These are phyloP conservation scores for Automeris io DNA, from an alignment of 2,888 invertebrate genomes.

Conservation along the genomic window DNA sequence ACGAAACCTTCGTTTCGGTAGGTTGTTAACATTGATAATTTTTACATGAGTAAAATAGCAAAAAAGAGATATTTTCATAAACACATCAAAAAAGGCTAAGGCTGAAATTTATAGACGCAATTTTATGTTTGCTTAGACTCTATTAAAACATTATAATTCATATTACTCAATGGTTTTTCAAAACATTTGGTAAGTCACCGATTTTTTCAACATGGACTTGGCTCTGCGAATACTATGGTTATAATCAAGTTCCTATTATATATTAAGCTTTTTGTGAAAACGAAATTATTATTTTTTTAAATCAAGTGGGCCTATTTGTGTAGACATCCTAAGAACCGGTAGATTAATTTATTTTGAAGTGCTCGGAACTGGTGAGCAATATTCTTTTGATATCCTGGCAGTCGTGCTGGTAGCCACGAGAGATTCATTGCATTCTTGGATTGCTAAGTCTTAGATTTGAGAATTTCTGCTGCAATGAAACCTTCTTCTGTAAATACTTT, in stretches of 20 bases:
- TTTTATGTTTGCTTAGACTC: too few relatives aligned
- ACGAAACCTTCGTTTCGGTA: conserved; percentile 62
- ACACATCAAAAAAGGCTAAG: too few relatives aligned
- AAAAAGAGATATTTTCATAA: background rate
- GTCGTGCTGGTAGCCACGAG: conserved; percentile 15
- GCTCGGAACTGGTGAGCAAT: conserved; percentile 15
- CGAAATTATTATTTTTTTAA: too few relatives aligned
- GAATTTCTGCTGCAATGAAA: conserved; percentile 17
- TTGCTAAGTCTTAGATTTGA: conserved; percentile 15
- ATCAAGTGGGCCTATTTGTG: conserved; percentile 15
- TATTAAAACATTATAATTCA: too few relatives aligned
- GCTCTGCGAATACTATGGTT: too few relatives aligned
- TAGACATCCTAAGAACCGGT: conserved; percentile 14
- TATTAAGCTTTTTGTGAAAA: too few relatives aligned
- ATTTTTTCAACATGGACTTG: too few relatives aligned
- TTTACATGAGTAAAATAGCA: background rate
- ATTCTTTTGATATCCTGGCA: conserved; percentile 26
- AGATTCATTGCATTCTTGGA: conserved; percentile 17
- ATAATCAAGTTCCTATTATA: too few relatives aligned
- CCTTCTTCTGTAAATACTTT: conserved; percentile 23
- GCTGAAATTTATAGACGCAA: too few relatives aligned
- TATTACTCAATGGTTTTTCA: too few relatives aligned
- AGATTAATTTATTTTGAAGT: conserved; percentile 17
- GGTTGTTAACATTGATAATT: conserved; percentile 15
- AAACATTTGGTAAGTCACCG: too few relatives aligned